Base-by-base conservation (phyloP, 2,113 vertebrate genomes). In the Hippocampus guttulatus region DNA sequence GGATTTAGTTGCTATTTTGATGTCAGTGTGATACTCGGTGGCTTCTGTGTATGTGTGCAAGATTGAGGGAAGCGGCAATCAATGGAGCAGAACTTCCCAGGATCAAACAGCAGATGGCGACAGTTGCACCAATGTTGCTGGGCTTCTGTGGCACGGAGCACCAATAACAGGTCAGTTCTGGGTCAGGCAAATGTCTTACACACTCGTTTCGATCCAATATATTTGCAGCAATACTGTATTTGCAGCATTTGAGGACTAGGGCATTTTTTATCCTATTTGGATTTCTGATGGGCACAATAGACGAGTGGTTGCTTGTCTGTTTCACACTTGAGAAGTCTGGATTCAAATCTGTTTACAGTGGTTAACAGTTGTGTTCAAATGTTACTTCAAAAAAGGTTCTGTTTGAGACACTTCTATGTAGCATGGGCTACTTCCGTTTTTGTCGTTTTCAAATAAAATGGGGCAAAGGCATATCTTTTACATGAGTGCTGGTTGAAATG, bases 71-170 rank as follows among this genome's bases (percentile, higher is more conserved):
- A 61, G 27, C 23, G 23, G 9, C 3, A 16, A 11, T 16, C 25
- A 14, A 55, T 40, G 33, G 51, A 25, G 8, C 33, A 66, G 71
- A 68, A 70, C 60, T 82, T 90, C 45, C 69, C 78, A 64, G 52
- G 5, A n/a, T 80, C 38, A 78, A 78, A 82, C 88, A 84, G 79
- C 76, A 90, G 88, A 87, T 88, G 87, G 88, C 84, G 87, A 82
- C 78, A 85, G 69, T 52, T 80, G 71, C 66, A 81, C 78, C 84
- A 69, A 62, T 76, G 71, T 66, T 74, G 45, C 55, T 14, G 23
- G 14, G 1, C 14, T 25, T 58, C 4, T 8, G 12, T 63, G 52
- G 38, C 60, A 11, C 47, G 18, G 33, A 23, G 52, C 61, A 73
- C 5, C 47, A 45, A 16, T 2, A 30, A 52, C 27, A 27, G 76